A percentile compares a stretch with the other conserved stretches of the same genome.
phyloP scores from a whole-genome alignment of 2,797 vertebrate species.

The Micrastur ruficollis region DNA sequence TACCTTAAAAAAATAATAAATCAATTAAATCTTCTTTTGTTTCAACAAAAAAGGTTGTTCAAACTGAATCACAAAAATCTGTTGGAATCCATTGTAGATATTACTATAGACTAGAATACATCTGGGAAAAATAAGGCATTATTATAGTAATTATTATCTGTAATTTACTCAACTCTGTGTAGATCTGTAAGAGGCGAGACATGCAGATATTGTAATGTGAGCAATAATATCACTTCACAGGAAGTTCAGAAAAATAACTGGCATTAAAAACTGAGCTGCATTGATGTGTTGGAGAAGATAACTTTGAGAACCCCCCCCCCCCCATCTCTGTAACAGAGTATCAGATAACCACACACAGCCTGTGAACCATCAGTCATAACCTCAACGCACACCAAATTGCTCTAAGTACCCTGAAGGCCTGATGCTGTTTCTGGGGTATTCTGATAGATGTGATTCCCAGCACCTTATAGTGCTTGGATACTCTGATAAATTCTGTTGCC shows the following conservation, averaged over 20 bases:
- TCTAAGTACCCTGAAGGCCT: not conserved
- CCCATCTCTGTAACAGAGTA: accelerated
- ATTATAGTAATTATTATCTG: not conserved
- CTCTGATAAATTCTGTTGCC: not conserved
- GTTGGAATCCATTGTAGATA: not conserved
- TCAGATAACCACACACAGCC: not conserved
- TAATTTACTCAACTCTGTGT: not conserved
- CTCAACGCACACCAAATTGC: not conserved
- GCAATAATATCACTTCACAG: not conserved
- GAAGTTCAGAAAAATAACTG: not conserved
- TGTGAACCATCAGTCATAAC: not conserved
- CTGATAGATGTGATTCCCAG: not conserved
- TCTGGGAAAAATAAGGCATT: not conserved
- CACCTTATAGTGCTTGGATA: not conserved
- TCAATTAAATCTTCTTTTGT: not conserved
- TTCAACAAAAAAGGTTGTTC: not conserved
- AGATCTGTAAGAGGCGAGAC: not conserved
- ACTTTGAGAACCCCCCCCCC: not conserved
- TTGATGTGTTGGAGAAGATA: not conserved
- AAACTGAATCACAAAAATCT: not conserved
- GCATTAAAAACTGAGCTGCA: not conserved
- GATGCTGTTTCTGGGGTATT: not conserved
- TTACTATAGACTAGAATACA: not conserved
- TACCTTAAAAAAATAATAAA: not conserved
- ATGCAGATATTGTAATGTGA: not conserved